Base-by-base conservation (phyloP, 2,797 vertebrate species). In the Eupleurogrammus muticus region DNA sequence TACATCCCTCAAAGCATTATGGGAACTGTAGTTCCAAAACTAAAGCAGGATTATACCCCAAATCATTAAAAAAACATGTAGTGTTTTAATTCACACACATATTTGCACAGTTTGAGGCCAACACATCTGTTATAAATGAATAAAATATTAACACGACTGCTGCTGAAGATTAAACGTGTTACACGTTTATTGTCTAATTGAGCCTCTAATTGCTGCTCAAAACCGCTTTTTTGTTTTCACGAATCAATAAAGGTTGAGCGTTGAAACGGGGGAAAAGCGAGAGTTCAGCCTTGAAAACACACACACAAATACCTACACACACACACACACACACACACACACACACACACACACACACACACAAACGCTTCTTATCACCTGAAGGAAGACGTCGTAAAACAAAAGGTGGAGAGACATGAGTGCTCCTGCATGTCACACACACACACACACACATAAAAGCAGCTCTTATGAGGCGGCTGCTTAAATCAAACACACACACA, bases 351-450 rank as follows among this genome's bases (percentile, higher is more conserved):
- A 36, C 35, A 36, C 35, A 36, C 35, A 36, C 9, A 36, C 11
- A 12, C 11, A 19, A 72, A 34, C 11, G 52, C 66, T 36, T 46
- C 56, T 60, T 13, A 49, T 66, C 70, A 82, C 73, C 76, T 81
- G 77, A 51, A 55, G 81, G 54, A 53, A 60, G 78, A 70, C 21
- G 53, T 56, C 63, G 20, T 80, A 74, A 90, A 80, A 82, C 78
- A 82, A 73, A 79, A 75, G 71, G 75, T 73, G 64, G 44, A 55
- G 62, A 24, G 54, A 61, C 28, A 35, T 9, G 23, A 62, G 64
- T 21, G 54, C 70, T 51, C 49, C 78, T 38, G 24, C 40, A 0
- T 55, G 66, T 56, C 59, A 2, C 12, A 60, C 57, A 47, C 54
- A 66, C 40, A 48, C 70, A 74, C 71, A 57, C 74, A 68, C 83